A percentile compares a stretch with the other conserved stretches of the same genome.
Evolutionary conservation across 2,113 vertebrate species (phyloP).

Genomic region (Rhineura floridana): DNA sequence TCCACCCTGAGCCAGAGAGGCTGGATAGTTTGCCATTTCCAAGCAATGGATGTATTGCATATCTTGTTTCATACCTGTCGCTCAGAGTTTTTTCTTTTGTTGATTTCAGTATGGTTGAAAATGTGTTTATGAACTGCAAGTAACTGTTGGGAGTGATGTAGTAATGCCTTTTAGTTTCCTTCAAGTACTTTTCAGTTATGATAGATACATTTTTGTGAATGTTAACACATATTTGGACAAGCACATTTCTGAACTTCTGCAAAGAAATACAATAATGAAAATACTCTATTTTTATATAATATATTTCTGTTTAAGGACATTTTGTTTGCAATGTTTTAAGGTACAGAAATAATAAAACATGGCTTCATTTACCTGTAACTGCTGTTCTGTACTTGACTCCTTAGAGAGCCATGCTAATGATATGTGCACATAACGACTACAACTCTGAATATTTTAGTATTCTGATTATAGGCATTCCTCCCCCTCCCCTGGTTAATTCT

Average conservation of each 20-base stretch:
- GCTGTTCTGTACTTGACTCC: neutral
- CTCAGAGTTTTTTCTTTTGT: slow-evolving; percentile 32
- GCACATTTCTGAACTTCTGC: slow-evolving; percentile 51
- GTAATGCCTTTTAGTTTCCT: slow-evolving; percentile 48
- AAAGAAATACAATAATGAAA: neutral
- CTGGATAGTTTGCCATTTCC: neutral
- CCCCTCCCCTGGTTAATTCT: neutral
- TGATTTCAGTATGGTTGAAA: slow-evolving; percentile 46
- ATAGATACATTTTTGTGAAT: slow-evolving; percentile 58
- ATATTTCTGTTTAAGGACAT: neutral
- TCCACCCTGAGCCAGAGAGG: too few relatives aligned
- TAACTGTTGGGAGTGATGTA: slow-evolving; percentile 58
- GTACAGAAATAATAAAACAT: neutral
- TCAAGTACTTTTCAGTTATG: slow-evolving; percentile 46
- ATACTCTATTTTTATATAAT: neutral
- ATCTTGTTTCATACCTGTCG: slow-evolving; percentile 52
- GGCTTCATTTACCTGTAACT: neutral
- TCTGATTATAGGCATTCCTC: neutral
- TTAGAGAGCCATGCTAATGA: neutral
- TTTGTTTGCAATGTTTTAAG: neutral
- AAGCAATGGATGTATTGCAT: neutral
- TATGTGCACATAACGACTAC: neutral
- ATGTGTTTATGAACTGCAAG: slow-evolving; percentile 63
- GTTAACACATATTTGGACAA: slow-evolving; percentile 55
- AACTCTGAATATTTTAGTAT: neutral